Percentiles rank a stretch among this genome's conserved stretches.
Evolutionary conservation across 2,113 vertebrate genomes (phyloP).

Genomic region (Bufo gargarizans): DNA sequence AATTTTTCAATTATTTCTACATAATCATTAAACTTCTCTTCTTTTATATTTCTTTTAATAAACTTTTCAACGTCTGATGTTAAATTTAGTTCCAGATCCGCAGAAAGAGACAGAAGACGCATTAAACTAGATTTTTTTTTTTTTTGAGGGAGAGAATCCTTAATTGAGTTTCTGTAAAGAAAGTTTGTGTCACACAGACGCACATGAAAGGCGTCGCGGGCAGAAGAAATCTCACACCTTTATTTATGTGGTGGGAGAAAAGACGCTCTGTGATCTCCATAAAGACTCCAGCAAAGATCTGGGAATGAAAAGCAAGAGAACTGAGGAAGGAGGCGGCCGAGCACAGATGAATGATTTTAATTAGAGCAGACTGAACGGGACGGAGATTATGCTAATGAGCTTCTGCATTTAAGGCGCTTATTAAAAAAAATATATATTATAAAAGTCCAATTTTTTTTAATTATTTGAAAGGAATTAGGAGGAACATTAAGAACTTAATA

Average conservation of each 20-base stretch:
- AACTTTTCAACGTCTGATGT: not conserved
- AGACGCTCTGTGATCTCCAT: conserved; percentile 24
- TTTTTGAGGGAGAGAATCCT: conserved; percentile 24
- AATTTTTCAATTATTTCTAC: not conserved
- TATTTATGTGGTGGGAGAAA: conserved; percentile 31
- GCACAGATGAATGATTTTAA: conserved; percentile 96
- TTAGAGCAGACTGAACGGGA: conserved; percentile 86
- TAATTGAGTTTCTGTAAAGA: conserved; percentile 41
- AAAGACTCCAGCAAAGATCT: conserved; percentile 15
- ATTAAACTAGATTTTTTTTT: not conserved
- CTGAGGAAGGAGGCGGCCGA: conserved; percentile 66
- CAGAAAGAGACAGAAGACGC: not conserved
- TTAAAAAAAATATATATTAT: conserved; percentile 69
- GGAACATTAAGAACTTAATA: conserved; percentile 36
- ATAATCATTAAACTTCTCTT: not conserved
- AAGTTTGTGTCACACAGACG: not conserved
- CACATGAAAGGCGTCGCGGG: conserved; percentile 22
- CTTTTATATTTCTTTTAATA: not conserved
- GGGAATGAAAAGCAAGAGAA: conserved; percentile 7
- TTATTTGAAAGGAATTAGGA: conserved; percentile 72
- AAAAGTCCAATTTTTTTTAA: conserved; percentile 81
- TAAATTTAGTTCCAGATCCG: not conserved
- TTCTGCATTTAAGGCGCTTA: conserved; percentile 90
- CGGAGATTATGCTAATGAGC: conserved; percentile 90
- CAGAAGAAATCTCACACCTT: conserved; percentile 34